Evolutionary conservation across 2,113 vertebrate species (phyloP), one percentile per base, ranked within the genome.

Genomic region (Campylomormyrus tamandua): DNA sequence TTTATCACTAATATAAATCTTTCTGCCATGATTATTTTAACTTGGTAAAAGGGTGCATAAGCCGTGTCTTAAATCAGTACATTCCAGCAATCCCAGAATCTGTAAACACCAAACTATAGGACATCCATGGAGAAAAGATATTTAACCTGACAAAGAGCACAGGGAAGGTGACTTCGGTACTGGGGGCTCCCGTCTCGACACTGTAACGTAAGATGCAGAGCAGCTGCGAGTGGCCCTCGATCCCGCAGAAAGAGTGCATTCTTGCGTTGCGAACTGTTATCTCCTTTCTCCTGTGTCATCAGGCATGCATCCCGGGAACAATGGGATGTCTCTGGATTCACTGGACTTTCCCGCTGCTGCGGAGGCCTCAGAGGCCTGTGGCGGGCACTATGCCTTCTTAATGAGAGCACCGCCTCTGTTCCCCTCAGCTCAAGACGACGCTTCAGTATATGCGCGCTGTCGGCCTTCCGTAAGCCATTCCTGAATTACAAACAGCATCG

Each of bases 301-400:
- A 7, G 48, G 48, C 9, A 27, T 49, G 80, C 15, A 83, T 83
- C 21, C 80, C 2, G 2, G 48, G 46, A 87, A 87, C 3, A 11
- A 52, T 53, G 85, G 85, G 85, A 31, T n/a, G 46, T 56, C 66
- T 74, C 66, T 74, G 89, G 83, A 62, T 89, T 87, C 15, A 11
- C 31, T 52, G 50, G 42, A 56, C 66, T 91, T 89, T 90, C 87
- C 91, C 90, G 89, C 89, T 89, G 88, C 85, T 45, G 56, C 53
- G 19, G 39, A 83, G 48, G 49, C 58, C 90, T 86, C 35, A 46
- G 24, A 48, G 39, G 24, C 46, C 50, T 84, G 58, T 46, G 13
- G 9, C 10, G n/a, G 48, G 39, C 62, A 2, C 31, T 87, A 21
- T 5, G 87, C 62, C 52, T 5, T 31, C 87, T 10, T 21, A 10